Evolutionary conservation across 2,797 vertebrate genomes (phyloP), one percentile per base, ranked within the genome.

Genomic region (Rhodeus uyekii): DNA sequence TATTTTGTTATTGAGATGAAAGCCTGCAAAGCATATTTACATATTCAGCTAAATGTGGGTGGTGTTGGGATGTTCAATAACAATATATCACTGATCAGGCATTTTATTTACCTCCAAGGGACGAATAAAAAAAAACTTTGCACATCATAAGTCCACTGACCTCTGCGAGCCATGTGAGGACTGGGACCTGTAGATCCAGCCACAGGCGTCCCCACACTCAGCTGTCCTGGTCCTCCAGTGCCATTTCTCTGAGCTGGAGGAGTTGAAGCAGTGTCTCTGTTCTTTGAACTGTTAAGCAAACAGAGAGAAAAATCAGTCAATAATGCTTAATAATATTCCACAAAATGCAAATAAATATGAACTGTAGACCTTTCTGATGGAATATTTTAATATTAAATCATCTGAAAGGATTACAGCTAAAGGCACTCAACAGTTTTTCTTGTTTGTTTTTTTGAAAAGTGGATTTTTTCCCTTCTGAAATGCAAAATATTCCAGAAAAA

Each of bases 151-250:
- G 36, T 22, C 4, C 19, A 36, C 90, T 90, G 71, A 99, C 98
- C 97, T 95, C 96, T 93, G 87, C 96, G 96, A 86, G 95, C 83
- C n/a, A 95, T 90, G 14, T 97, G 97, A 19, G 98, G 98, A 90
- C 98, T 99, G 48, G 96, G 97, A 24, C 96, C 96, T 24, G 95
- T 93, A 1, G 96, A 87, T 34, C 89, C 94, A 22, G 91, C 71
- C 81, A 93, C 95, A 0, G 92, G 84, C 29, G 90, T 90, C 86
- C 88, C 94, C 0, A 90, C 87, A 0, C 89, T 88, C 68, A 95
- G 93, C 91, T 96, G 96, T 46, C 92, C 83, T 76, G 87, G 16
- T 78, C 87, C n/a, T 58, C 82, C 86, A 0, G 91, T 91, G 0
- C 95, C 96, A 0, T 96, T 97, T 85, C 95, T 95, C 86, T 95